phyloP scores from a whole-genome alignment of 2,113 vertebrate species.

The Anoura caudifer region DNA sequence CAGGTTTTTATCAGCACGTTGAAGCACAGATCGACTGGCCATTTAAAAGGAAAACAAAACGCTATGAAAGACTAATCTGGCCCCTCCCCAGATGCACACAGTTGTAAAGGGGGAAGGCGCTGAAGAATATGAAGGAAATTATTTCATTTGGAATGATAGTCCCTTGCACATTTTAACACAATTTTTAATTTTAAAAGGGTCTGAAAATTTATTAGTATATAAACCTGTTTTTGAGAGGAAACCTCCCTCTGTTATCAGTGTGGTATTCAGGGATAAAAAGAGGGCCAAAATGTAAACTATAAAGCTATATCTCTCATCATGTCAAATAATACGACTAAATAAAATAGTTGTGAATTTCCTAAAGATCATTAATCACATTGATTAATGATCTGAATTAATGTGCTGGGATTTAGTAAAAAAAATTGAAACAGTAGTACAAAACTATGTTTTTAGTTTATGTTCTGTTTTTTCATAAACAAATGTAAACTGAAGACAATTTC shows the following conservation, averaged over 20 bases:
- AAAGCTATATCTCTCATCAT: neutral
- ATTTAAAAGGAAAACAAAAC: neutral
- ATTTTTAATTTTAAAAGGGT: neutral
- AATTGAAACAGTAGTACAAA: slow-evolving; percentile 1
- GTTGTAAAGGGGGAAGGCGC: neutral
- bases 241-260: neutral
- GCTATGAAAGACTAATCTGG: neutral
- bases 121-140: neutral
- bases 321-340: neutral
- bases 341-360: neutral
- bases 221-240: neutral
- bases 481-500: neutral
- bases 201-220: neutral
- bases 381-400: neutral
- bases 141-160: neutral
- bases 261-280: neutral
- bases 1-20: neutral
- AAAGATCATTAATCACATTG: slow-evolving; percentile 6
- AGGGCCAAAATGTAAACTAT: neutral
- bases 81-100: neutral
- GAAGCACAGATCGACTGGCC: neutral
- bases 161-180: neutral
- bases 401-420: neutral
- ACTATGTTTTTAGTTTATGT: neutral
- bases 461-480: neutral